Percentiles rank a stretch among this genome's conserved stretches.
Conservation (phyloP, 2,888 invertebrate genomes). For the Aphidius colemani region DNA sequence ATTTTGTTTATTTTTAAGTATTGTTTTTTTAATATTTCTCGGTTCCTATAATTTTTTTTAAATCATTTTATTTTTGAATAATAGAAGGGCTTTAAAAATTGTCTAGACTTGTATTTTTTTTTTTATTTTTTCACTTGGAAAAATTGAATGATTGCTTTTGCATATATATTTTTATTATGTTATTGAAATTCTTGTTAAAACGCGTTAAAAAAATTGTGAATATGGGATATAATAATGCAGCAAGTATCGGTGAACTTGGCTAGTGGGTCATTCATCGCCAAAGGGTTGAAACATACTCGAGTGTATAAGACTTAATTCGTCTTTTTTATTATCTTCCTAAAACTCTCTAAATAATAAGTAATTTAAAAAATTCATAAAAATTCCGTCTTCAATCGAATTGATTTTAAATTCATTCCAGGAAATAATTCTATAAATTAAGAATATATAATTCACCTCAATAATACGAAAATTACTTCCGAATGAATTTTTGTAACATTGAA, state of each 20-base stretch:
- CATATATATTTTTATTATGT: constrained; percentile 43
- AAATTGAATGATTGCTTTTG: constrained; percentile 44
- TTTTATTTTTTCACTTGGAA: constrained; percentile 37
- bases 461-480: constrained; percentile 25
- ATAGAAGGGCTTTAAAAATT: constrained; percentile 45
- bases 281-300: constrained; percentile 33
- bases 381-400: neutral
- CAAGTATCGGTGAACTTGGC: constrained; percentile 29
- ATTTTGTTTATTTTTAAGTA: constrained; percentile 18
- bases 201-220: constrained; percentile 46
- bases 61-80: constrained; percentile 33
- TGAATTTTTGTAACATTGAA: constrained; percentile 6
- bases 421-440: constrained; percentile 23
- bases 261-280: constrained; percentile 49
- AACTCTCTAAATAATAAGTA: neutral
- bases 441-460: constrained; percentile 17
- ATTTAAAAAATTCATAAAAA: neutral
- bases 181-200: constrained; percentile 60
- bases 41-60: no score
- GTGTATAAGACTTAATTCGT: constrained; percentile 23
- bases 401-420: constrained; percentile 19
- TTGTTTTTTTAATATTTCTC: no score
- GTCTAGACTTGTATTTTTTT: constrained; percentile 51
- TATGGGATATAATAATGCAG: constrained; percentile 36
- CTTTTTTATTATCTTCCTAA: constrained; percentile 19